Evolutionary conservation across 2,113 vertebrate genomes (phyloP).

Genomic region (Pandion haliaetus): DNA sequence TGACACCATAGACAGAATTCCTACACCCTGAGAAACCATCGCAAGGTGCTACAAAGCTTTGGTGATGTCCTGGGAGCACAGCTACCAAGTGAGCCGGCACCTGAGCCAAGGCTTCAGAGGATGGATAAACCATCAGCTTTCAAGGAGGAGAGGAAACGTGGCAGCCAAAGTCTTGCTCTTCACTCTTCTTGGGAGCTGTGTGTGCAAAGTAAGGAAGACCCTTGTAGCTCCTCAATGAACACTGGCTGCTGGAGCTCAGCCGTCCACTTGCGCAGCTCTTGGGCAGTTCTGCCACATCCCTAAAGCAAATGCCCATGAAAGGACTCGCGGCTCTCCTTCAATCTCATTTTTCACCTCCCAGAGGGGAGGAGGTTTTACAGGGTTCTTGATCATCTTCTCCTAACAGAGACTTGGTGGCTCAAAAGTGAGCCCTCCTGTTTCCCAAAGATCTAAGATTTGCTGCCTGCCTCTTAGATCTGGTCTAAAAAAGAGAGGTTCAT

Average conservation of each 20-base stretch:
- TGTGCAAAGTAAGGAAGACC: neutral
- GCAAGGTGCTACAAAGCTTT: neutral
- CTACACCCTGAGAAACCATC: neutral
- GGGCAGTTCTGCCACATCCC: neutral
- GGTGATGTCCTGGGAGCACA: neutral
- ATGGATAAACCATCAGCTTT: fast-evolving
- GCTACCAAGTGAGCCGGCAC: neutral
- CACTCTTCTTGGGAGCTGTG: neutral
- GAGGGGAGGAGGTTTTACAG: neutral
- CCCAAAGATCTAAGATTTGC: neutral
- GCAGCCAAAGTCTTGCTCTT: neutral
- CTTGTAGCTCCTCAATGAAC: neutral
- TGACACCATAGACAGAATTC: neutral
- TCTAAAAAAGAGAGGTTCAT: neutral
- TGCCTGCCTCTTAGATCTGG: neutral
- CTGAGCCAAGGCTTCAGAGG: neutral
- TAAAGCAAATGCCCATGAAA: neutral
- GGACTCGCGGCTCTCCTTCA: neutral
- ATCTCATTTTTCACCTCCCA: neutral
- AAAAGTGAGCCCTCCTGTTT: neutral
- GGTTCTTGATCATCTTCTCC: neutral
- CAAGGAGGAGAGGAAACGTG: neutral
- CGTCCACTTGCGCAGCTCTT: neutral
- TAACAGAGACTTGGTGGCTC: neutral
- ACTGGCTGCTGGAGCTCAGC: neutral